Base-by-base conservation (phyloP, 2,113 vertebrate species). In the Dinomys branickii region DNA sequence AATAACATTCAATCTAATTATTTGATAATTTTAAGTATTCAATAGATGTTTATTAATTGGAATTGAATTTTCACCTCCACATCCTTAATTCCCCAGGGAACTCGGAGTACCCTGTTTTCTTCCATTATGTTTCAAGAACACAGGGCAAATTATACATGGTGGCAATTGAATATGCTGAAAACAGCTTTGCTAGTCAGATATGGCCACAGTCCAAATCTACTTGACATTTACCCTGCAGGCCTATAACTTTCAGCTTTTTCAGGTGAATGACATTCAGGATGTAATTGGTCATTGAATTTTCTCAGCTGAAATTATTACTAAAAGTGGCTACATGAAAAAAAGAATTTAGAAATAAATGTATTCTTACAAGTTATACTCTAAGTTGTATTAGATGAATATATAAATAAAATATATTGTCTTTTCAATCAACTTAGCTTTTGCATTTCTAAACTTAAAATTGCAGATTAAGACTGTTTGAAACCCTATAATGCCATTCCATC, bases 151-250 rank as follows among this genome's bases (percentile, higher is more conserved):
- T 87, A 59, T 58, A 83, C 67, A 50, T 44, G 75, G 30, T 84
- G 24, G 59, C 26, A 33, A 52, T 5, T 33, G 86, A 86, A 86
- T 85, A 58, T 85, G 80, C 91, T 85, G 92, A 90, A 85, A 94
- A 61, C 44, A 44, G 85, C 88, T 63, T 81, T 90, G 77, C 94
- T 88, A 91, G 93, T 96, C 82, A 94, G 82, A 94, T 67, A 33
- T 73, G 94, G 93, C 91, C 67, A 26, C 0, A 3, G 58, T 95
- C 94, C 96, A 97, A 85, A 86, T 65, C 78, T 88, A 91, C 73
- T 94, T 94, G 97, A 94, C 94, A 94, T 94, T 93, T 90, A 73
- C 89, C 90, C 91, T 41, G 69, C 47, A 90, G 90, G 94, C 26
- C 47, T 87, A 22, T 77, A 89, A 84, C 77, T 38, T 87, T 86